Evolutionary conservation across 1,140 invertebrate genomes (phyloP).

Genomic region (Drosophila simulans): DNA sequence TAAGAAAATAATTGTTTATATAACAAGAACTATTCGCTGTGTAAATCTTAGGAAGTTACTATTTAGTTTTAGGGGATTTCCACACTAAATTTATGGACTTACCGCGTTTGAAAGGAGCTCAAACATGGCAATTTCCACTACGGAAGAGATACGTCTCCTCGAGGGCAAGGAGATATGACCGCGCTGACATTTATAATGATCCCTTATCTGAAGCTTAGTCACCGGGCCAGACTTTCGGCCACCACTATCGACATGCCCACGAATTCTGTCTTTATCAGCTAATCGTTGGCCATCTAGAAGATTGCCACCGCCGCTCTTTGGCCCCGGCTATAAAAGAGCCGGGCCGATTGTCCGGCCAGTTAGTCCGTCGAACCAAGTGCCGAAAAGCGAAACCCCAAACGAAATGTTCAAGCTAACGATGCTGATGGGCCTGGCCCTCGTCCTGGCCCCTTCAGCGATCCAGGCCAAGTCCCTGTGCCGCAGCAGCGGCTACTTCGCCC

Average conservation of each 20-base stretch:
- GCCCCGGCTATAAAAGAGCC: slow-evolving; percentile 65
- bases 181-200: slow-evolving; percentile 3
- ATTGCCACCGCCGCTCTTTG: slow-evolving; percentile 26
- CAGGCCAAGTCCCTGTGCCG: slow-evolving; percentile 29
- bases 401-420: slow-evolving; percentile 28
- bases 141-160: not conserved
- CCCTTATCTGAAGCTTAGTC: slow-evolving; percentile 24
- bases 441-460: slow-evolving; percentile 3
- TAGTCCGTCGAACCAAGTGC: slow-evolving; percentile 63
- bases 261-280: slow-evolving; percentile 20
- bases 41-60: too few species aligned
- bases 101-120: not conserved
- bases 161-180: not conserved
- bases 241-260: slow-evolving; percentile 2
- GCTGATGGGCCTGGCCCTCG: slow-evolving; percentile 22
- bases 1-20: too few species aligned
- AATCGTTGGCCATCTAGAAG: slow-evolving; percentile 44
- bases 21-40: too few species aligned
- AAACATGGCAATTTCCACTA: not conserved
- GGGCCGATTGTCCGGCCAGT: slow-evolving; percentile 48
- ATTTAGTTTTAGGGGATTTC: too few species aligned
- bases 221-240: slow-evolving; percentile 17
- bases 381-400: slow-evolving; percentile 9
- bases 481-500: slow-evolving; percentile 38
- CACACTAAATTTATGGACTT: too few species aligned